Evolutionary conservation across 2,888 invertebrate species (phyloP).

Genomic region (Lysandra bellargus): DNA sequence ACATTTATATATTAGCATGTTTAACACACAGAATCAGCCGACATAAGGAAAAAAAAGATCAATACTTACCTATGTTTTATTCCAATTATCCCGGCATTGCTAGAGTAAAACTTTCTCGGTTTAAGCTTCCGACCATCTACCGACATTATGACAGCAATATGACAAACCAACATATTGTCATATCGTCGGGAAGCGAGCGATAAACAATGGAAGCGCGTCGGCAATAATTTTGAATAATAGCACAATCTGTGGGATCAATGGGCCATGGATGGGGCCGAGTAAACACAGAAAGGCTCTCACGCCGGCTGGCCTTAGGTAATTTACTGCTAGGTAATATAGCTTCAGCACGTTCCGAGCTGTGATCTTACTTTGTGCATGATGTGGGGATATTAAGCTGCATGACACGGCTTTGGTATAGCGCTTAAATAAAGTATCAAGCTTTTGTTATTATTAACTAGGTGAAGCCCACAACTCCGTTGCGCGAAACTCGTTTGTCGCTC

Average conservation of each 20-base stretch:
- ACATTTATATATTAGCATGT: no score
- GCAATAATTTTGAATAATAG: constrained; percentile 18
- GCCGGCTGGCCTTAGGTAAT: constrained; percentile 25
- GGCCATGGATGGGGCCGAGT: background rate
- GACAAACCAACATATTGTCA: constrained; percentile 3
- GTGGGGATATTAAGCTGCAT: background rate
- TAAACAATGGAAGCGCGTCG: constrained; percentile 9
- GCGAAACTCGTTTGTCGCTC: no score
- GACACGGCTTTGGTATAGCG: background rate
- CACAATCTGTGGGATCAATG: constrained; percentile 19
- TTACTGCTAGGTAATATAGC: constrained; percentile 16
- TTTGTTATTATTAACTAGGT: no score
- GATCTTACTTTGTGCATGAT: constrained; percentile 17
- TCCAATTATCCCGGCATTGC: no score
- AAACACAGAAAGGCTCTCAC: constrained; percentile 25
- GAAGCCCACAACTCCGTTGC: no score
- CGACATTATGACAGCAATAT: background rate
- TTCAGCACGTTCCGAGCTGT: constrained; percentile 7
- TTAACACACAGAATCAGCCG: no score
- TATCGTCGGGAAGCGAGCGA: background rate
- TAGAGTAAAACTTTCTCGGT: no score
- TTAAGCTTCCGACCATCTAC: background rate
- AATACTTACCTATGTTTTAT: no score
- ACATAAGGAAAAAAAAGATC: no score
- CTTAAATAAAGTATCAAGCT: background rate